phyloP scores from a whole-genome alignment of 1,140 invertebrate species.

The Teleopsis dalmanni region DNA sequence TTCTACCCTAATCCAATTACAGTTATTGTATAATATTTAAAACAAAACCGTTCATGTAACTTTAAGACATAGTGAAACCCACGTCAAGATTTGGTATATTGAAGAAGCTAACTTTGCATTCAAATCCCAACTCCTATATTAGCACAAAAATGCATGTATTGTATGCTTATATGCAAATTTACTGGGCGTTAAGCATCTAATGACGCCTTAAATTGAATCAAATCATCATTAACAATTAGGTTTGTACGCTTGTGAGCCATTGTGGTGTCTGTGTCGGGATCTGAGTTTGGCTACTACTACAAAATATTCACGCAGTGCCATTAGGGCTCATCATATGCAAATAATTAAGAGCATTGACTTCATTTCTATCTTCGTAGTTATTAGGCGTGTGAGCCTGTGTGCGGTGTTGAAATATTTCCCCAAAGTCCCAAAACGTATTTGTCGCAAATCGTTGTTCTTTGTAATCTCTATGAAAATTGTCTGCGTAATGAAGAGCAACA shows the following conservation, averaged over 20 bases:
- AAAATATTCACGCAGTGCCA: slow-evolving; percentile 16
- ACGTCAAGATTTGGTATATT: no score
- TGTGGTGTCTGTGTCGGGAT: not conserved
- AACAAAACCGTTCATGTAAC: no score
- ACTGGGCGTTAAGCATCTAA: slow-evolving; percentile 43
- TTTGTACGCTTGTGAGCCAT: not conserved
- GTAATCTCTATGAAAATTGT: slow-evolving; percentile 9
- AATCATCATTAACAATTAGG: slow-evolving; percentile 44
- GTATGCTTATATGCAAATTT: no score
- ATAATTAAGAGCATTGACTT: slow-evolving; percentile 37
- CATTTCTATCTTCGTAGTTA: not conserved
- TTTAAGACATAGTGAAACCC: no score
- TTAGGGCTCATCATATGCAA: slow-evolving; percentile 43
- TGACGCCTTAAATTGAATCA: slow-evolving; percentile 45
- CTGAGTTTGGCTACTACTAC: not conserved
- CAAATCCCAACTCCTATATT: no score
- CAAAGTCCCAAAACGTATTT: slow-evolving; percentile 13
- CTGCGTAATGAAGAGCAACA: not conserved
- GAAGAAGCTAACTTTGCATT: no score
- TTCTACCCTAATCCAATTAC: no score
- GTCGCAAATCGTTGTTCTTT: slow-evolving; percentile 10
- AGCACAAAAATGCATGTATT: no score
- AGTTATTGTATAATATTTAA: no score
- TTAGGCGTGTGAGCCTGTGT: not conserved
- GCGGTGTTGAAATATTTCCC: slow-evolving; percentile 14